A percentile compares a stretch with the other conserved stretches of the same genome.
phyloP scores from a whole-genome alignment of 2,888 invertebrate genomes.

The Cantharis lateralis region DNA sequence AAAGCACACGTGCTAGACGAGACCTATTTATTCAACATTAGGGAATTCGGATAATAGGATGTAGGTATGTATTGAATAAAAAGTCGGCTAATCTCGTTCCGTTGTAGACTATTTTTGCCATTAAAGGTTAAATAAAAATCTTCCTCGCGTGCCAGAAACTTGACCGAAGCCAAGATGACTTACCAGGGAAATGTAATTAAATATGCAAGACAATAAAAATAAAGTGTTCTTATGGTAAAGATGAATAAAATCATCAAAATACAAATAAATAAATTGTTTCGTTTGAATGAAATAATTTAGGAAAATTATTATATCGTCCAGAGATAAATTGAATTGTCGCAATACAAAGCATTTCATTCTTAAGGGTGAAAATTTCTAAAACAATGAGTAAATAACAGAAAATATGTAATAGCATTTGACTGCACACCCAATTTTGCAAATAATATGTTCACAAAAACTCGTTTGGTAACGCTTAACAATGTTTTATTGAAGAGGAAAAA shows the following conservation, averaged over 20 bases:
- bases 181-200: too few relatives aligned
- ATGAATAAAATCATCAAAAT: too few relatives aligned
- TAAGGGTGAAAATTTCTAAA: not conserved
- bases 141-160: too few relatives aligned
- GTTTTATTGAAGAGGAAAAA: constrained; percentile 1
- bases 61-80: too few relatives aligned
- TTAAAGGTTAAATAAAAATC: too few relatives aligned
- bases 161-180: too few relatives aligned
- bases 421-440: not conserved
- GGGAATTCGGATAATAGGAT: not conserved
- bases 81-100: too few relatives aligned
- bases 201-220: not conserved
- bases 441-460: not conserved
- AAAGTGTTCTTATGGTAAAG: too few relatives aligned
- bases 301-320: not conserved
- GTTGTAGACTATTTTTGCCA: too few relatives aligned
- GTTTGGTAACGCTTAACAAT: not conserved
- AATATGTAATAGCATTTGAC: not conserved
- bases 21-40: not conserved
- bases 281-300: not conserved
- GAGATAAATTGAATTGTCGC: not conserved
- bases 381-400: not conserved
- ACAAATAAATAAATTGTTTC: not conserved
- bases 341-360: not conserved
- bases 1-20: not conserved